Base-by-base conservation (phyloP, 2,888 invertebrate genomes). In the Scrobipalpa atriplicella region DNA sequence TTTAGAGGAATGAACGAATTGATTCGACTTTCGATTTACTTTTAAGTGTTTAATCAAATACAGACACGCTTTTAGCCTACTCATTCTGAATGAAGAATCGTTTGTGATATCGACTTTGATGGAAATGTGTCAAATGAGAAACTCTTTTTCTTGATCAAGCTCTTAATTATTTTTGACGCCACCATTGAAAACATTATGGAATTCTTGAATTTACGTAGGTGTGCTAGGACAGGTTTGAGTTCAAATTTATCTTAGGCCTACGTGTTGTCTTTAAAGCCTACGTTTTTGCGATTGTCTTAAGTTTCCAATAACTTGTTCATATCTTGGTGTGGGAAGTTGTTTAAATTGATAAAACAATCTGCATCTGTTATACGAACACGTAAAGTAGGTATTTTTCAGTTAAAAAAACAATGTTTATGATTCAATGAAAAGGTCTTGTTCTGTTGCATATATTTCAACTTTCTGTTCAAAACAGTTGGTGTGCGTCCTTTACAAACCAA, bases 1-100 rank as follows among this genome's bases (percentile, higher is more conserved):
- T 79, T 78, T 73, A 65, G 66, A 67, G 75, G 74, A 81, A 13
- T 19, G 52, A 52, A 63, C 38, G 19, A 51, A 36, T 62, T n/a
- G 21, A 39, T 56, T 64, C 9, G 60, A 41, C 47, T 58, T 56
- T 66, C 39, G 52, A 66, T 66, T 66, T 66, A 66, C 43, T 62
- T 62, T 66, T 51, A 61, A 60, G 36, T 61, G 36, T 61, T 61
- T 51, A 38, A 66, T 38, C 47, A 61, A 66, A 61, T 43, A 18
- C 43, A 65, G n/a, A 11, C 60, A 39, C n/a, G 39, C 39, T n/a
- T 39, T 13, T 18, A 39, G 39, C 39, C 8, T n/a, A 38, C 6
- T 38, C 6, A 60, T 13, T 43, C 43, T 21, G 43, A 62, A 39
- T 43, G 62, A 16, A 36, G 52, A 10, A 16, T 16, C 18, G 10